phyloP scores from a whole-genome alignment of 2,797 vertebrate genomes.

The Carduelis carduelis region DNA sequence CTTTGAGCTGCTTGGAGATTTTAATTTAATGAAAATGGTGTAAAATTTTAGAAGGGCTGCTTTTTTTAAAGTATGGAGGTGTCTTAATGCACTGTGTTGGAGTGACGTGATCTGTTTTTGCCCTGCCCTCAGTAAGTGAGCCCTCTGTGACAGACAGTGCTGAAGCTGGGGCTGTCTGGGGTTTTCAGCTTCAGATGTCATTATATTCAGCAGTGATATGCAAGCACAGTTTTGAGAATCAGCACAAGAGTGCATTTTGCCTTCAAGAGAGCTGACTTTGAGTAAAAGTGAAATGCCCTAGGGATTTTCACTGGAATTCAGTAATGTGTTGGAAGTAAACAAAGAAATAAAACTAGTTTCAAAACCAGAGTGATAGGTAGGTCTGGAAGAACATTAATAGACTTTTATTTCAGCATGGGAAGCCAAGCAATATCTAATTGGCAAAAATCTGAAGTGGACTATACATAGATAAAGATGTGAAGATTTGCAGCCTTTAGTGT shows the following conservation, averaged over 20 bases:
- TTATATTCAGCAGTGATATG: neutral
- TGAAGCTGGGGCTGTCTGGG: neutral
- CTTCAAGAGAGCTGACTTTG: neutral
- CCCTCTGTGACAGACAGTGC: neutral
- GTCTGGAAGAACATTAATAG: neutral
- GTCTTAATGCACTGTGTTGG: neutral
- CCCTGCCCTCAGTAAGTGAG: neutral
- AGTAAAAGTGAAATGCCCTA: neutral
- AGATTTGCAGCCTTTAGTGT: neutral
- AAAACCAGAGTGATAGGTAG: neutral
- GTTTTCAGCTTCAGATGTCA: slow-evolving; percentile 10
- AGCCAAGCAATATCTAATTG: neutral
- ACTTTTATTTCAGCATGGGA: neutral
- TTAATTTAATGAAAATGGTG: neutral
- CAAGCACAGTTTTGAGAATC: neutral
- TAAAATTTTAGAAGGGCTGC: neutral
- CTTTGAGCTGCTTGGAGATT: neutral
- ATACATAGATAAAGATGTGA: neutral
- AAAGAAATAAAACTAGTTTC: neutral
- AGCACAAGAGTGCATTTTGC: neutral
- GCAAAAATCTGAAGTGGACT: neutral
- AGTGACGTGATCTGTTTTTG: neutral
- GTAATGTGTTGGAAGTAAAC: neutral
- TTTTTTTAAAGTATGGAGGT: neutral
- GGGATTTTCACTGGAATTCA: neutral